Conservation (phyloP, 2,113 vertebrate species). For the Paramormyrops kingsleyae region DNA sequence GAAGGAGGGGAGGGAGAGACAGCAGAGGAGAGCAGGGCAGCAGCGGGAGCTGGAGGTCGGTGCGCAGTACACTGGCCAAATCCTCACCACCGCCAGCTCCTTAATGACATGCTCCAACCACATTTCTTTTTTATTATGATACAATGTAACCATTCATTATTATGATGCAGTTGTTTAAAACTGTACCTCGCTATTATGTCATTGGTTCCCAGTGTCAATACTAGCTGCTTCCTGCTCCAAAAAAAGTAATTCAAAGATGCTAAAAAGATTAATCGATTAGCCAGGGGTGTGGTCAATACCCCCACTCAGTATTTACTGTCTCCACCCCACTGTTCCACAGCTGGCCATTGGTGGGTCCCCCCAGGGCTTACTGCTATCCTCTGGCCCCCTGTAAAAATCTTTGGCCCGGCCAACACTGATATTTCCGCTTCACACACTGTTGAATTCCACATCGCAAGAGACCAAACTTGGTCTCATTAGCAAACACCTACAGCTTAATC, state of each 20-base stretch:
- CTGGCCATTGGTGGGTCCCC: neutral
- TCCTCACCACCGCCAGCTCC: neutral
- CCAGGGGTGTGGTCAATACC: neutral
- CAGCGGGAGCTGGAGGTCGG: slow-evolving; percentile 5
- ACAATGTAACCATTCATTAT: neutral
- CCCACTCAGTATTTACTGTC: neutral
- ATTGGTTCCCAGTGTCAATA: neutral
- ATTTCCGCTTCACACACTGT: neutral
- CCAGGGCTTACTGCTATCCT: neutral
- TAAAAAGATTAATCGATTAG: neutral
- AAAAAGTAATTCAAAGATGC: neutral
- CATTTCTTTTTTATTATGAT: neutral
- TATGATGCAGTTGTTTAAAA: neutral
- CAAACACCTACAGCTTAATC: neutral
- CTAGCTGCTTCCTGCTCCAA: neutral
- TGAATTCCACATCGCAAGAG: neutral
- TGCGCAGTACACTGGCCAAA: neutral
- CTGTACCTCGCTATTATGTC: neutral
- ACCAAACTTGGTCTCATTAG: neutral
- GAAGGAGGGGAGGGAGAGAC: slow-evolving; percentile 13
- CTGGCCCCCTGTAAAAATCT: neutral
- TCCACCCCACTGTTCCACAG: neutral
- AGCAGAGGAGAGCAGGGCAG: slow-evolving; percentile 19
- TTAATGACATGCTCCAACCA: neutral
- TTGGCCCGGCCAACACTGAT: neutral